Conservation (phyloP, 1,140 invertebrate species). For the Danaus melanippus region DNA sequence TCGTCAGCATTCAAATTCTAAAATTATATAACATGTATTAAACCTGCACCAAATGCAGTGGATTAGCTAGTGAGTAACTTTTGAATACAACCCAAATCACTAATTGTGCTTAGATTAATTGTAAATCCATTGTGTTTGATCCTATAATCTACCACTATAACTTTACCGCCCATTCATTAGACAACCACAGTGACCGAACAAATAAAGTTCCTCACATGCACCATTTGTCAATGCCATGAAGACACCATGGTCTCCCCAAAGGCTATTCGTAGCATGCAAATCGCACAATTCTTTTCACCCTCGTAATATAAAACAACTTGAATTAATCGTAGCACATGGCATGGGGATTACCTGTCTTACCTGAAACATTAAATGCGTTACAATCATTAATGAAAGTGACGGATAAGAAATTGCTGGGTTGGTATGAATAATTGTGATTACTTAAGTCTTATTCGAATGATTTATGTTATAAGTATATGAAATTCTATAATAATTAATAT, state of each 20-base stretch:
- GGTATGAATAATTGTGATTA: neutral
- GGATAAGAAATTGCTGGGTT: slow-evolving; percentile 26
- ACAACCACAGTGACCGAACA: slow-evolving; percentile 14
- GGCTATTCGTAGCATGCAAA: slow-evolving; percentile 41
- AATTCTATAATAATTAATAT: no score
- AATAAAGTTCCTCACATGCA: slow-evolving; percentile 28
- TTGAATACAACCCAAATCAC: no score
- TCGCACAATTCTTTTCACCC: slow-evolving; percentile 46
- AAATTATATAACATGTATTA: no score
- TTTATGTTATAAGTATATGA: no score
- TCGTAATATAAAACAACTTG: slow-evolving; percentile 22
- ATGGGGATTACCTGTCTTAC: slow-evolving; percentile 13
- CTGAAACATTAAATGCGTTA: slow-evolving; percentile 25
- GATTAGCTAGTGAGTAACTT: no score
- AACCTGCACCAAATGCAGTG: no score
- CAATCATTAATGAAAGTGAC: slow-evolving; percentile 41
- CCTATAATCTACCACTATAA: neutral
- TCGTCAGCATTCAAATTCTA: no score
- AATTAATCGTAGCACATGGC: slow-evolving; percentile 12
- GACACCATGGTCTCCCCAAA: slow-evolving; percentile 16
- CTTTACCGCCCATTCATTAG: slow-evolving; percentile 27
- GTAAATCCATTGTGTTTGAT: no score
- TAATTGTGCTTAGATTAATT: no score
- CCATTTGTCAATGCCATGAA: slow-evolving; percentile 33
- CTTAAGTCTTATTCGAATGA: no score